phyloP scores from a whole-genome alignment of 2,797 vertebrate genomes.

The Hypotaenidia okinawae region DNA sequence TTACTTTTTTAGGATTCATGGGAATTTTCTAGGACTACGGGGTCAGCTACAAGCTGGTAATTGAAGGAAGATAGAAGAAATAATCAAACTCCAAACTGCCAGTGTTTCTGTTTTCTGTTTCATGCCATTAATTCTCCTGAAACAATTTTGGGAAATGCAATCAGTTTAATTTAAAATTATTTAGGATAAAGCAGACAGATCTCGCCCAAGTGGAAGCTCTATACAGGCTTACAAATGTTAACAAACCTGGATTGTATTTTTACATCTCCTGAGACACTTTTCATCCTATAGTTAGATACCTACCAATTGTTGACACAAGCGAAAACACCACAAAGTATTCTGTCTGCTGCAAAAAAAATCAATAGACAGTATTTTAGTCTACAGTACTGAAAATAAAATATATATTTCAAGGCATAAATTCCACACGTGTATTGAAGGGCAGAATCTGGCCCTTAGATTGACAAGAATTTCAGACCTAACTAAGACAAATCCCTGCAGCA shows the following conservation, averaged over 20 bases:
- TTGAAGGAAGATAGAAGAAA: not conserved
- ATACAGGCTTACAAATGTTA: conserved; percentile 31
- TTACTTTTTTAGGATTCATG: not conserved
- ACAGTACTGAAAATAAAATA: conserved; percentile 33
- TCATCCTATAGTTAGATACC: conserved; percentile 27
- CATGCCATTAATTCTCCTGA: not conserved
- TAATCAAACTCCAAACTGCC: not conserved
- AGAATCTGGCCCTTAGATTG: conserved; percentile 25
- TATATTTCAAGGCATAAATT: conserved; percentile 52
- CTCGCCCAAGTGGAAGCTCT: not conserved
- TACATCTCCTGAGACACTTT: conserved; percentile 34
- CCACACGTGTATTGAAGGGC: conserved; percentile 2
- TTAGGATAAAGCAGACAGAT: not conserved
- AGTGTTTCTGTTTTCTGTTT: not conserved
- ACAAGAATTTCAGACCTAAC: conserved; percentile 43
- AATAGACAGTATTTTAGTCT: conserved; percentile 54
- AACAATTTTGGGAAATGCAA: not conserved
- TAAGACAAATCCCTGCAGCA: conserved; percentile 49
- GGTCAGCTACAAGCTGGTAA: not conserved
- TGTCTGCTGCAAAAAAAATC: conserved; percentile 36
- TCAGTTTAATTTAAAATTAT: conserved; percentile 14
- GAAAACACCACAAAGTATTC: conserved; percentile 45
- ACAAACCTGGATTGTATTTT: conserved; percentile 40
- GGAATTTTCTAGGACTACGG: not conserved
- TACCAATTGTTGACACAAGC: conserved; percentile 50